Base-by-base conservation (phyloP, 2,888 invertebrate genomes). In the Lysandra bellargus region DNA sequence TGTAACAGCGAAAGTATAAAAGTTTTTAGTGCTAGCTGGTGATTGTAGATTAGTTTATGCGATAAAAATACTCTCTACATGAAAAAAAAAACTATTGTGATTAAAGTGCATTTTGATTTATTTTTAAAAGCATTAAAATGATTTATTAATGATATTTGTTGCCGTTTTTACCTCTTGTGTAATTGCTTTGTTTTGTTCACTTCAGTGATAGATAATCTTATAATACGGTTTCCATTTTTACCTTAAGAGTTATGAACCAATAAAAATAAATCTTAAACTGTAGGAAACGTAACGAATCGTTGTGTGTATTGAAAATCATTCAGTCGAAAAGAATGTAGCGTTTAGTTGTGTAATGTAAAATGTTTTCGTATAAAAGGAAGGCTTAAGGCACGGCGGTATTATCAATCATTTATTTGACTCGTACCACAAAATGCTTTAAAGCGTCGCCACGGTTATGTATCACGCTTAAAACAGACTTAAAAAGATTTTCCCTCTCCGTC, bases 341-440 rank as follows among this genome's bases (percentile, higher is more conserved):
- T 69, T 69, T 69, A 69, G 33, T 69, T 72, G 78, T 78, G 23
- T 79, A 79, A 81, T 82, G 82, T 84, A 83, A 91, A 91, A 91
- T 89, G 89, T 91, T 90, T 91, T 89, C 89, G 85, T 83, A 87
- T 89, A 89, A 88, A 92, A 91, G 90, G 89, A 91, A 91, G 90
- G 89, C 88, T 88, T 84, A 88, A 86, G 87, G 90, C 90, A 89
- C 88, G 88, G 88, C 89, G 87, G 84, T 80, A 82, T 86, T 89
- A 94, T 94, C 94, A 92, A 93, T 94, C 93, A 94, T 93, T 91
- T 91, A 93, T 91, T 91, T 90, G 88, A 89, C 88, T 90, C 87
- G 87, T 90, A 93, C 91, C 89, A 86, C 87, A 88, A 88, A 93
- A 93, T 91, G 92, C 93, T 94, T 87, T 93, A 92, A 91, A 88